Evolutionary conservation across 2,888 invertebrate species (phyloP).

Genomic region (Netelia melanura): DNA sequence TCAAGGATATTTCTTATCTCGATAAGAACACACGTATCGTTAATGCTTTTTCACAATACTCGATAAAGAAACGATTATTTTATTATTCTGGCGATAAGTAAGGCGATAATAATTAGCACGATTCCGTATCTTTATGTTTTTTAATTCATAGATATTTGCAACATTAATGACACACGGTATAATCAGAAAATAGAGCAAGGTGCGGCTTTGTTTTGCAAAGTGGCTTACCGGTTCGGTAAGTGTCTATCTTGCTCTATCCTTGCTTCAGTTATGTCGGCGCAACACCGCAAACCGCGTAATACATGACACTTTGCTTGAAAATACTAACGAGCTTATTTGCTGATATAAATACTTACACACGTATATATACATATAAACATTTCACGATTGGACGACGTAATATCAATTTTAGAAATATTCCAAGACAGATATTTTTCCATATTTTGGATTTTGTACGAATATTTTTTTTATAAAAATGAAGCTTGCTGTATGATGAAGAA

Average conservation of each 20-base stretch:
- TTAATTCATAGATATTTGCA: neutral
- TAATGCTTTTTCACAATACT: too few relatives aligned
- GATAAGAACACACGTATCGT: too few relatives aligned
- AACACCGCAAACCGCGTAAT: constrained; percentile 37
- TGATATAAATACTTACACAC: constrained; percentile 2
- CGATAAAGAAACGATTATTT: too few relatives aligned
- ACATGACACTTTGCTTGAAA: constrained; percentile 51
- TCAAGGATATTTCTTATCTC: too few relatives aligned
- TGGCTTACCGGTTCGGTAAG: constrained; percentile 45
- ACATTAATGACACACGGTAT: neutral
- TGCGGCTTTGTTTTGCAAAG: constrained; percentile 36
- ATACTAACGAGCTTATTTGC: constrained; percentile 31
- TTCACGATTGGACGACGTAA: neutral
- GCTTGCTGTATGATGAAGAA: neutral
- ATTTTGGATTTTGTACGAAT: too few relatives aligned
- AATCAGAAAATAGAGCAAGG: constrained; percentile 45
- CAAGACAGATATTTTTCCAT: too few relatives aligned
- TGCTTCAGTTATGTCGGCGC: constrained; percentile 20
- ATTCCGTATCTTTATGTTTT: neutral
- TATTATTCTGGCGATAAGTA: neutral
- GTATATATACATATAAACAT: neutral
- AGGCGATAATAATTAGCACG: neutral
- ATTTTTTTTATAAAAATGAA: too few relatives aligned
- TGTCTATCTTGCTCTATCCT: constrained; percentile 37
- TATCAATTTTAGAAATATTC: too few relatives aligned